phyloP scores from a whole-genome alignment of 2,113 vertebrate species.

The Rana temporaria region DNA sequence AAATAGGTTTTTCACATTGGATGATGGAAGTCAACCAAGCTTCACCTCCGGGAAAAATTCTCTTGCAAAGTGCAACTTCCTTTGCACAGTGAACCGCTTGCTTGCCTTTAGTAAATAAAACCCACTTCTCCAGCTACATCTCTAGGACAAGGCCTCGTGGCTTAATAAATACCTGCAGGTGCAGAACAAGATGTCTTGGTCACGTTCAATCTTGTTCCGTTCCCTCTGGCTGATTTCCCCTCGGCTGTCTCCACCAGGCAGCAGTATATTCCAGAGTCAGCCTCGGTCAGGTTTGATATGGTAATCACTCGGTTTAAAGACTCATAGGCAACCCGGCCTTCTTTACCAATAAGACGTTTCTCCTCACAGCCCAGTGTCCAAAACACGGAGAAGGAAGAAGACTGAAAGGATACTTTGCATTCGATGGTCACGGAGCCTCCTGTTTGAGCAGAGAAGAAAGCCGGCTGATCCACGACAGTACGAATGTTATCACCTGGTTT shows the following conservation, averaged over 20 bases:
- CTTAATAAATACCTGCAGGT: background rate
- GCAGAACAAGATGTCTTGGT: background rate
- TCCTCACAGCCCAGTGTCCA: constrained; percentile 10
- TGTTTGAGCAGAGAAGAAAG: background rate
- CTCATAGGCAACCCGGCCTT: background rate
- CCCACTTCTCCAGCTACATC: no score
- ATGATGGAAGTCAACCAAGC: no score
- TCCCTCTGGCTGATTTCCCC: background rate
- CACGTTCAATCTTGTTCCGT: background rate
- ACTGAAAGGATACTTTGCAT: background rate
- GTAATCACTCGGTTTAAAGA: background rate
- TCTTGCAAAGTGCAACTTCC: no score
- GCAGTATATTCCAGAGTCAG: constrained; percentile 6
- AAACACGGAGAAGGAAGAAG: background rate
- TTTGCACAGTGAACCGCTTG: no score
- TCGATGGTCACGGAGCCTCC: constrained; percentile 9
- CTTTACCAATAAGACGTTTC: background rate
- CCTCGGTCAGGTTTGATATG: background rate
- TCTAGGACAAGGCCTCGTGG: background rate
- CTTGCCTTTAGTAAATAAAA: no score
- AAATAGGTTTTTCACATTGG: no score
- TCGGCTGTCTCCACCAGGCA: background rate
- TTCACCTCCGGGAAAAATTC: no score
- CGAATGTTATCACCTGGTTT: no score
- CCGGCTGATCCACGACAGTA: background rate